Base-by-base conservation (phyloP, 1,140 invertebrate genomes). In the Pseudomyrmex gracilis region DNA sequence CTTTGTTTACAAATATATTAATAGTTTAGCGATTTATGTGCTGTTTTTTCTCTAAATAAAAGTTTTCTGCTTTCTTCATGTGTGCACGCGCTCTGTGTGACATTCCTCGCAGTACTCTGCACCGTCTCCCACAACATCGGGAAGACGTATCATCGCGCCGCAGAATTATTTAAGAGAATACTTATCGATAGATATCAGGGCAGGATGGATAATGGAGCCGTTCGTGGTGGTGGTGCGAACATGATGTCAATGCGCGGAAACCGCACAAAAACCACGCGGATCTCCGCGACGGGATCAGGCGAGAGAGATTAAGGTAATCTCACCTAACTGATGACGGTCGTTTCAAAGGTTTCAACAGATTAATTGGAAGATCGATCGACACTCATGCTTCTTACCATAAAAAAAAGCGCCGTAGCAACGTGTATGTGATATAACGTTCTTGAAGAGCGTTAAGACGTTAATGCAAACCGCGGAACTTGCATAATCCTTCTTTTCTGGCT, bases 341-440 rank as follows among this genome's bases (percentile, higher is more conserved):
- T 91, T 93, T 67, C 85, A 92, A 92, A 93, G 93, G 92, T 91
- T 94, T 93, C 92, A 91, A 88, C 90, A 90, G 91, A 93, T 93
- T 93, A 93, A 93, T 93, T 90, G 86, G 73, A 47, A 73, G 85
- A 91, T 90, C 85, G 85, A 91, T 90, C 83, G 85, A 24, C 47
- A 57, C 51, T 71, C 22, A 61, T 47, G 43, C 43, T 47, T 73
- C 49, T 60, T 73, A 47, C 4, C 20, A n/a, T 9, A 67, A 80
- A 78, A 82, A 74, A 70, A 71, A 64, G 9, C 60, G n/a, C 64
- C 20, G 22, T 49, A n/a, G 73, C n/a, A 57, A 70, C 53, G 64
- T 78, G 17, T 8, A 17, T 13, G 63, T 10, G 43, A 22, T 45
- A 20, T 58, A 78, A 45, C 8, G 43, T 68, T 57, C 51, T 45